phyloP scores from a whole-genome alignment of 1,140 invertebrate species.

The Drosophila cardini region DNA sequence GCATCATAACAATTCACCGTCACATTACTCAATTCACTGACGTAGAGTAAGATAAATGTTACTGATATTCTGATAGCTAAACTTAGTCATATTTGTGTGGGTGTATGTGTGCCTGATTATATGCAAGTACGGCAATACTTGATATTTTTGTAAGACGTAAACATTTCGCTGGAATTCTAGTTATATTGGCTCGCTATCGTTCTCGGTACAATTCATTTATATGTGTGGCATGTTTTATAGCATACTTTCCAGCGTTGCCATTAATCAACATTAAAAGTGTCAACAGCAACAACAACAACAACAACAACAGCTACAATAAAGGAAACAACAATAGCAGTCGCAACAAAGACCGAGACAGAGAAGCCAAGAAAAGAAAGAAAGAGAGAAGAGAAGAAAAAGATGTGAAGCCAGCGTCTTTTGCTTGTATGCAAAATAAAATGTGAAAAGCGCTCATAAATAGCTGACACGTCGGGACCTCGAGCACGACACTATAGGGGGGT shows the following conservation, averaged over 20 bases:
- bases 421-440: slow-evolving; percentile 64
- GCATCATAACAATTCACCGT: slow-evolving; percentile 53
- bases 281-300: slow-evolving; percentile 52
- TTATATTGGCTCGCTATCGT: slow-evolving; percentile 31
- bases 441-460: slow-evolving; percentile 69
- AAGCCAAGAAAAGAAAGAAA: slow-evolving; percentile 9
- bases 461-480: slow-evolving; percentile 41
- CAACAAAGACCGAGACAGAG: slow-evolving; percentile 3
- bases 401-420: slow-evolving; percentile 10
- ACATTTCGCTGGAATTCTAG: slow-evolving; percentile 4
- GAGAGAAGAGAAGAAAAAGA: neutral
- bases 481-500: neutral
- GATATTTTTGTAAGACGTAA: neutral
- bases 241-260: slow-evolving; percentile 56
- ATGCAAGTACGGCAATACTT: slow-evolving; percentile 1
- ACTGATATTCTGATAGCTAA: slow-evolving; percentile 11
- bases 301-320: slow-evolving; percentile 17
- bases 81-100: neutral
- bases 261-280: slow-evolving; percentile 77
- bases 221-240: slow-evolving; percentile 71
- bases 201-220: slow-evolving; percentile 73
- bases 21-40: slow-evolving; percentile 1
- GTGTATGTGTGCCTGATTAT: neutral
- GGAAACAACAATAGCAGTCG: slow-evolving; percentile 8
- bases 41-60: slow-evolving; percentile 50